Base-by-base conservation (phyloP, 2,113 vertebrate genomes). In the Tachycineta bicolor region DNA sequence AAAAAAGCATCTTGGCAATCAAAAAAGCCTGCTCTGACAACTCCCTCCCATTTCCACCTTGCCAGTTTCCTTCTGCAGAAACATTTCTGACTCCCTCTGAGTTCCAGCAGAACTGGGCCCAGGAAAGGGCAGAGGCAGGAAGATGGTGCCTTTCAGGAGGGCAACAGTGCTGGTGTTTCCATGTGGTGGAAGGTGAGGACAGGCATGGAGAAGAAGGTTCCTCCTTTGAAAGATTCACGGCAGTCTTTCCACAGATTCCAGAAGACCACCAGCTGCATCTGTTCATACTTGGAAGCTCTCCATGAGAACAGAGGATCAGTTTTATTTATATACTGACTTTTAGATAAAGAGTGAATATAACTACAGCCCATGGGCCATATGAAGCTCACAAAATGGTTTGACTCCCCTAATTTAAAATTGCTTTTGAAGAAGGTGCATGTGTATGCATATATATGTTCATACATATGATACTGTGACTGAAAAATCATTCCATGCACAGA, bases 361-460 rank as follows among this genome's bases (percentile, higher is more conserved):
- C 34, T 44, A 50, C 0, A 83, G 39, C 19, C 39, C 26, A 17
- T 4, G 10, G 31, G 33, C 47, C 49, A 79, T 25, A 14, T 33
- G 19, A 34, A 81, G 39, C 29, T 85, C 11, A 5, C 17, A 73
- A 63, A 79, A 68, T n/a, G 1, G 33, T 63, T 8, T 77, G 43
- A 59, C 53, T 31, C 7, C 41, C 13, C 33, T 12, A 37, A 37
- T 29, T 83, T 2, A 31, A 83, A 83, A 47, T 64, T 44, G 68
- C 11, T 87, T 52, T 79, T 37, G 24, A 84, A 84, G 47, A 73
- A 62, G 11, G 12, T n/a, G 12, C 14, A 14, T 69, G 8, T 55
- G 1, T 22, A 0, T n/a, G 0, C 29, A 1, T 65, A 10, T 20
- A 15, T 43, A 13, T 31, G 12, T 44, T 26, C 37, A 13, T 34